Conservation (phyloP, 2,797 vertebrate genomes). For the Echeneis naucrates region DNA sequence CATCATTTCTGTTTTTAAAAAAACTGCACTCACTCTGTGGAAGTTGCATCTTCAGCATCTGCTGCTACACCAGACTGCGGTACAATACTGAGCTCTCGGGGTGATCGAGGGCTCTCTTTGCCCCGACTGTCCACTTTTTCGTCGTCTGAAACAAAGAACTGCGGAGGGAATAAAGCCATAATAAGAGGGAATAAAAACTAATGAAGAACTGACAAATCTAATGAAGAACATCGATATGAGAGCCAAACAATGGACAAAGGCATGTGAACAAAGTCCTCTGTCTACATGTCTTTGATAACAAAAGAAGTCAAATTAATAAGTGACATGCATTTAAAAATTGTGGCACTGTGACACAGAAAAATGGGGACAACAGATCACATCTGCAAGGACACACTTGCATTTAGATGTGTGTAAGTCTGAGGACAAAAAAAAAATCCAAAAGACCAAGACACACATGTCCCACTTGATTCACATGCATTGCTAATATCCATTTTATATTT, state of each 20-base stretch:
- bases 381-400: neutral
- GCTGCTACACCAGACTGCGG: slow-evolving; percentile 47
- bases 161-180: no score
- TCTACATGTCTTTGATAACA: no score
- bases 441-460: no score
- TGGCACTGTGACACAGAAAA: no score
- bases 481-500: no score
- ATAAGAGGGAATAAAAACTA: no score
- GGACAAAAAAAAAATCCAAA: no score
- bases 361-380: neutral
- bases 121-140: slow-evolving; percentile 59
- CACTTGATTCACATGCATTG: no score
- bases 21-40: slow-evolving; percentile 78
- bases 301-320: no score
- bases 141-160: slow-evolving; percentile 86
- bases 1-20: neutral
- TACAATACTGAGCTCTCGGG: slow-evolving; percentile 62
- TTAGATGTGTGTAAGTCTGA: no score
- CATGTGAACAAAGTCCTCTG: neutral
- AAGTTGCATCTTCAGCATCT: slow-evolving; percentile 63
- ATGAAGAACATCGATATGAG: neutral
- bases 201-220: neutral
- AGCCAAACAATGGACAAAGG: neutral
- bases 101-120: slow-evolving; percentile 51
- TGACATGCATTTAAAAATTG: no score